Evolutionary conservation across 2,113 vertebrate genomes (phyloP), one percentile per base, ranked within the genome.

Genomic region (Rutilus rutilus): DNA sequence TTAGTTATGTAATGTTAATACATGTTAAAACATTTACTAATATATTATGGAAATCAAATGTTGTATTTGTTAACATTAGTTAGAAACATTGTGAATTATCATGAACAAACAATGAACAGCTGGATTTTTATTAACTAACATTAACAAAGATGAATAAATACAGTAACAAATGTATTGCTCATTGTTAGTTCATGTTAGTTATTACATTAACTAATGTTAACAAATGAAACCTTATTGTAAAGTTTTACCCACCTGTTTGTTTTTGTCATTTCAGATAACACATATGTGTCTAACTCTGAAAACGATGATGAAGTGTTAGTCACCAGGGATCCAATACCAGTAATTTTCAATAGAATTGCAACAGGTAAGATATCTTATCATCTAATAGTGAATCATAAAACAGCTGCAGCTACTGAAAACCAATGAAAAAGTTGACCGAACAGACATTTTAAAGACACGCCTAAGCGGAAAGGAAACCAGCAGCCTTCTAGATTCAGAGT

Each of bases 291-390:
- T 90, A 97, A 96, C 93, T 97, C 97, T 89, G 96, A 96, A 90
- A 97, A 97, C 0, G 93, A 96, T 85, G 97, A 97, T 93, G 97
- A 97, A 88, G 97, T 97, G 23, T 92, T 97, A 94, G 96, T 97
- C 88, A 97, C 96, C 78, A 96, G 96, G 92, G 96, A 97, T 85
- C 96, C 96, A 83, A 97, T 97, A 88, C 97, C 97, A 85, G 93
- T 97, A 73, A 97, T 97, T 93, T 97, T 97, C 89, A 95, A 97
- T 87, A 95, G 95, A 92, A 96, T 97, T 42, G 92, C 96, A 91
- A 95, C 96, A 95, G 97, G 97, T 97, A 96, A 95, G 78, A 65
- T 5, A 14, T 19, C 12, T 83, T 88, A 17, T 78, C n/a, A 45
- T 81, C 15, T 64, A 14, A 65, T 50, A 65, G 25, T 36, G 27